phyloP scores from a whole-genome alignment of 2,888 invertebrate genomes.

The Baronia brevicornis region DNA sequence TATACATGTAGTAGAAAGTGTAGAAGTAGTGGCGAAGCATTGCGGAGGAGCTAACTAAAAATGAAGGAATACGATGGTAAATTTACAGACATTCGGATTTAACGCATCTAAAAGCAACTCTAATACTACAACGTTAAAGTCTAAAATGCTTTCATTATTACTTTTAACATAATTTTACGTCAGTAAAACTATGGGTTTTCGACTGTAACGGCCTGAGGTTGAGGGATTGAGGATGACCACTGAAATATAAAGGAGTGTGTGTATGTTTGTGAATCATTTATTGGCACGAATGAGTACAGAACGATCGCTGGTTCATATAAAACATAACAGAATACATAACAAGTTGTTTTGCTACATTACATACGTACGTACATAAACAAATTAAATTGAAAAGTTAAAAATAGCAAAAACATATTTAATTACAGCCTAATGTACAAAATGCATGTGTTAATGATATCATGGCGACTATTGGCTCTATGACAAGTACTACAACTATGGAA shows the following conservation, averaged over 20 bases:
- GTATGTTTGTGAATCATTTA: constrained; percentile 27
- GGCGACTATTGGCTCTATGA: too few species aligned
- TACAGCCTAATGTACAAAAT: too few species aligned
- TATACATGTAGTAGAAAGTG: constrained; percentile 26
- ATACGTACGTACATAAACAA: too few species aligned
- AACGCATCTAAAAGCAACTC: constrained; percentile 41
- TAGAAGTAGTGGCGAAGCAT: constrained; percentile 53
- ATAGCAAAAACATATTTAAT: too few species aligned
- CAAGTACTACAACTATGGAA: constrained; percentile 36
- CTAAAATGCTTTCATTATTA: constrained; percentile 28
- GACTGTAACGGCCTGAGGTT: constrained; percentile 25
- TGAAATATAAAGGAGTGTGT: constrained; percentile 27
- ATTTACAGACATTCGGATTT: constrained; percentile 68
- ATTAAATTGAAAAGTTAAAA: too few species aligned
- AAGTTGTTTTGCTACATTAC: constrained; percentile 36
- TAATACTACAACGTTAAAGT: constrained; percentile 33
- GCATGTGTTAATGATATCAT: too few species aligned
- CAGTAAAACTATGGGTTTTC: constrained; percentile 27
- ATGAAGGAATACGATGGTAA: constrained; percentile 68
- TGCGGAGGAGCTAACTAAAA: constrained; percentile 68
- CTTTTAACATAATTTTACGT: constrained; percentile 41
- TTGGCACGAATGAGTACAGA: too few species aligned
- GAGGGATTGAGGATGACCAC: constrained; percentile 26
- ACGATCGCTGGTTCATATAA: too few species aligned
- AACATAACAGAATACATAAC: constrained; percentile 22